These are phyloP conservation scores for Oryzias javanicus DNA, from an alignment of 2,113 vertebrate genomes.

Conservation along the genomic window DNA sequence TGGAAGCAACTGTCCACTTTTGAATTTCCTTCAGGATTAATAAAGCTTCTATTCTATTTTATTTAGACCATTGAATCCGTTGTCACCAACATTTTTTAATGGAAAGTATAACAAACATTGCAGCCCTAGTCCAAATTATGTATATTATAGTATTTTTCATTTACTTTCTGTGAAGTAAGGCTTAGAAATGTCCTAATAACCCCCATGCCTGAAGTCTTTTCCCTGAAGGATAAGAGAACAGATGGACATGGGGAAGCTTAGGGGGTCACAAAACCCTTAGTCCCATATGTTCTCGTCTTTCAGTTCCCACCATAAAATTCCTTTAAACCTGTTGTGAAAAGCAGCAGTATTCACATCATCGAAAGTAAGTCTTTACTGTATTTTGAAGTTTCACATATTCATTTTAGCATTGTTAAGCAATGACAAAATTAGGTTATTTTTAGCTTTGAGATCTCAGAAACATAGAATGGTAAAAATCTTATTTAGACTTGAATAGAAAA, in stretches of 20 bases:
- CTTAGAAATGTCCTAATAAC: conserved; percentile 27
- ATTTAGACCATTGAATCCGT: neutral
- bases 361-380: conserved; percentile 16
- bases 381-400: neutral
- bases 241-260: conserved; percentile 61
- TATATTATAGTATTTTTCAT: conserved; percentile 8
- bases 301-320: conserved; percentile 53
- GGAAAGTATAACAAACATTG: conserved; percentile 2
- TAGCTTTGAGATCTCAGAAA: too few relatives aligned
- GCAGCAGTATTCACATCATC: conserved; percentile 35
- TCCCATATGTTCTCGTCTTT: conserved; percentile 72
- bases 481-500: too few relatives aligned
- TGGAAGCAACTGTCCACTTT: too few relatives aligned
- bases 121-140: neutral
- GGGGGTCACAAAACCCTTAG: conserved; percentile 56
- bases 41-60: neutral
- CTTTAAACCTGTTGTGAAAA: conserved; percentile 48
- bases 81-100: neutral
- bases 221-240: conserved; percentile 61
- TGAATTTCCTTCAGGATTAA: too few relatives aligned
- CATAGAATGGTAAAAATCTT: too few relatives aligned
- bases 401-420: conserved; percentile 2
- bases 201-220: conserved; percentile 35
- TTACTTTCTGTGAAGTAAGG: conserved; percentile 4
- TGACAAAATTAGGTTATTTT: too few relatives aligned